Percentiles rank a stretch among this genome's conserved stretches.
phyloP scores from a whole-genome alignment of 2,888 invertebrate genomes.

The Nomada fabriciana region DNA sequence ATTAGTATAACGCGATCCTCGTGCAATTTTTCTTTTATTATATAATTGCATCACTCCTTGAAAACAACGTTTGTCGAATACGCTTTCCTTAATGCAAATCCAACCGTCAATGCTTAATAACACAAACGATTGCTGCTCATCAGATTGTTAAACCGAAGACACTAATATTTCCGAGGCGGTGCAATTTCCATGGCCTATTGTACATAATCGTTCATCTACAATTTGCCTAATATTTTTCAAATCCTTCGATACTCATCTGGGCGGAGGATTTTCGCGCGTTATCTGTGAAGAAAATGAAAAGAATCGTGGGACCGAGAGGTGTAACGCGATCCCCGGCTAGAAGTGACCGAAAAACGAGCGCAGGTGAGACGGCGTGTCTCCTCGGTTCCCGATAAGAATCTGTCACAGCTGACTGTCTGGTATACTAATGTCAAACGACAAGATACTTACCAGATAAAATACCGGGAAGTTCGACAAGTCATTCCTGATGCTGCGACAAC shows the following conservation, averaged over 20 bases:
- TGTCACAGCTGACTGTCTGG: conserved; percentile 76
- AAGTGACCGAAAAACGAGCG: conserved; percentile 72
- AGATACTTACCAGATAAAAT: conserved; percentile 82
- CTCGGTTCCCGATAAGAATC: conserved; percentile 79
- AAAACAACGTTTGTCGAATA: too few species aligned
- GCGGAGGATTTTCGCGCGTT: not conserved
- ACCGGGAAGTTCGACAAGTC: conserved; percentile 75
- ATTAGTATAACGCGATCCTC: too few species aligned
- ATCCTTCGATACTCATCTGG: not conserved
- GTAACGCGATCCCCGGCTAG: conserved; percentile 62
- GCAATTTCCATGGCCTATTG: too few species aligned
- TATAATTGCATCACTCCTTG: too few species aligned
- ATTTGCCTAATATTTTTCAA: not conserved
- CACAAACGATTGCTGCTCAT: too few species aligned
- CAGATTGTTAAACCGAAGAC: too few species aligned
- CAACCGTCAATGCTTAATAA: too few species aligned
- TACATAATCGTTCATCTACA: not conserved
- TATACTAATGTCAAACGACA: conserved; percentile 77
- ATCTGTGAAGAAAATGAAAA: not conserved
- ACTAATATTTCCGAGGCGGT: too few species aligned
- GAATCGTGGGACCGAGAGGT: conserved; percentile 17
- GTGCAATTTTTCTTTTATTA: too few species aligned
- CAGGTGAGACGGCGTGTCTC: conserved; percentile 81
- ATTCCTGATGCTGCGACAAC: conserved; percentile 65
- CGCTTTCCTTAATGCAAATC: too few species aligned